phyloP scores from a whole-genome alignment of 2,888 invertebrate genomes.

The Dasypogon diadema region DNA sequence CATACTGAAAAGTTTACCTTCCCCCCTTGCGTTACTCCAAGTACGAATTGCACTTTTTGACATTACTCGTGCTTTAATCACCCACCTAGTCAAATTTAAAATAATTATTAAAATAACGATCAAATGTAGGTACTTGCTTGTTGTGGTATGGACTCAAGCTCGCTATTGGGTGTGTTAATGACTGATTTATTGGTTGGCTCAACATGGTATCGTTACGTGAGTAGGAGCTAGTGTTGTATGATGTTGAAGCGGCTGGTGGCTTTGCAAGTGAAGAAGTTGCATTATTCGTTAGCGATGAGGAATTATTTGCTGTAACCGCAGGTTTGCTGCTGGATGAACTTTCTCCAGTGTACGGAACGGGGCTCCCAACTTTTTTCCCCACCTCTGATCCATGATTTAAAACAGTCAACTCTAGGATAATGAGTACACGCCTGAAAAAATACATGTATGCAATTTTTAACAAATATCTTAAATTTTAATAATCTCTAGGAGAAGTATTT shows the following conservation, averaged over 20 bases:
- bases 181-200: constrained; percentile 66
- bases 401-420: constrained; percentile 83
- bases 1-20: constrained; percentile 93
- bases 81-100: constrained; percentile 78
- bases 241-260: constrained; percentile 31
- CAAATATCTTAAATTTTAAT: no score
- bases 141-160: constrained; percentile 95
- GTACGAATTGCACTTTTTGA: constrained; percentile 83
- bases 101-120: background rate
- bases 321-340: constrained; percentile 58
- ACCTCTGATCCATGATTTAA: constrained; percentile 79
- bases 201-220: constrained; percentile 58
- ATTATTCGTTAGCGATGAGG: background rate
- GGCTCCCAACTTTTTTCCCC: constrained; percentile 82
- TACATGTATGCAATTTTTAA: no score
- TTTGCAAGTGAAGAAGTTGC: background rate
- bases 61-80: constrained; percentile 89
- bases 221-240: background rate
- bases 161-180: constrained; percentile 75
- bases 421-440: constrained; percentile 80
- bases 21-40: constrained; percentile 93
- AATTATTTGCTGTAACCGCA: constrained; percentile 56
- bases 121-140: constrained; percentile 72
- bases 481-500: no score
- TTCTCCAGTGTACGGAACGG: constrained; percentile 74